Evolutionary conservation across 1,140 invertebrate species (phyloP).

Genomic region (Dendrolimus punctatus): DNA sequence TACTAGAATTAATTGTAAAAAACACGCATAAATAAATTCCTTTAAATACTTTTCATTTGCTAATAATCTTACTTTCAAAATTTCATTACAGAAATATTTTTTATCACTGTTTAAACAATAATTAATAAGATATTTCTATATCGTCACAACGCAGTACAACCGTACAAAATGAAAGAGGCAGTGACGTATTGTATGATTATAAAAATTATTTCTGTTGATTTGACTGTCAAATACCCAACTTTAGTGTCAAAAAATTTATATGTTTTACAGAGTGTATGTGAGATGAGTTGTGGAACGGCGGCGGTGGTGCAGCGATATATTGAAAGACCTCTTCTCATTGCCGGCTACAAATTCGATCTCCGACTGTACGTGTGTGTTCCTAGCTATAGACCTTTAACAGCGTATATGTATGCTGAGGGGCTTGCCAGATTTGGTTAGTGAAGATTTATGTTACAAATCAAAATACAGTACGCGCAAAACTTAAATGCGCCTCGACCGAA

Average conservation of each 20-base stretch:
- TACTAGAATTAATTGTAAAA: too few species aligned
- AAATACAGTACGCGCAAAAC: too few species aligned
- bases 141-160: too few species aligned
- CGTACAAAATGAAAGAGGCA: too few species aligned
- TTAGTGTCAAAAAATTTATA: neutral
- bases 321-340: slow-evolving; percentile 82
- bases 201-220: slow-evolving; percentile 8
- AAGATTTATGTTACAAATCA: too few species aligned
- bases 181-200: neutral
- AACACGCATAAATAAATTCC: too few species aligned
- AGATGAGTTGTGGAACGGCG: slow-evolving; percentile 81
- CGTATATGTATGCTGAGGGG: slow-evolving; percentile 86
- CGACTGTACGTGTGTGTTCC: slow-evolving; percentile 87
- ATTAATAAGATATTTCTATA: too few species aligned
- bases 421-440: slow-evolving; percentile 76
- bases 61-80: too few species aligned
- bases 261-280: slow-evolving; percentile 78
- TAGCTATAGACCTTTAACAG: slow-evolving; percentile 80
- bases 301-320: slow-evolving; percentile 88
- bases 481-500: too few species aligned
- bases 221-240: slow-evolving; percentile 5
- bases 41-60: too few species aligned
- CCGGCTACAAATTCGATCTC: slow-evolving; percentile 88
- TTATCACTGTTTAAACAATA: too few species aligned
- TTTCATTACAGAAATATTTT: too few species aligned